Evolutionary conservation across 2,113 vertebrate genomes (phyloP).

Genomic region (Grallaria varia): DNA sequence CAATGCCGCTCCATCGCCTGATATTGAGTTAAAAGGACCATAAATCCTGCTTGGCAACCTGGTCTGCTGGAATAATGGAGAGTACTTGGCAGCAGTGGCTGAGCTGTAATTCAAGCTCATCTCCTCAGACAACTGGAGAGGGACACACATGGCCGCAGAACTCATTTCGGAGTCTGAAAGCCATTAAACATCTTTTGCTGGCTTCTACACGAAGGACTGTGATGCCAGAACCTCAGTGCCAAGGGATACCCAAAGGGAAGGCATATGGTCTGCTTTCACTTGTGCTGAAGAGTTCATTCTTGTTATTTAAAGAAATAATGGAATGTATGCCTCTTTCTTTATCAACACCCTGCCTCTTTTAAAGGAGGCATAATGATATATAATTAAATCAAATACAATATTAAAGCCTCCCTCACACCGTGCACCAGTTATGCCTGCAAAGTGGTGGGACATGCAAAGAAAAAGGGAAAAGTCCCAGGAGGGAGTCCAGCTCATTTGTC

Average conservation of each 20-base stretch:
- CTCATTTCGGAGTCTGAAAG: constrained; percentile 76
- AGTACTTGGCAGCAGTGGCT: constrained; percentile 72
- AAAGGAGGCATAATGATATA: background rate
- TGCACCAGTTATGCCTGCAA: background rate
- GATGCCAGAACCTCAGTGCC: constrained; percentile 71
- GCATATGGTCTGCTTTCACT: constrained; percentile 73
- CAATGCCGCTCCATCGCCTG: constrained; percentile 65
- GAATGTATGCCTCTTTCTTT: constrained; percentile 17
- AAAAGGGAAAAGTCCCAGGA: background rate
- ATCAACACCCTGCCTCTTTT: constrained; percentile 20
- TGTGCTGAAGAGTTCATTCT: constrained; percentile 68
- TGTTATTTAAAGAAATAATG: constrained; percentile 70
- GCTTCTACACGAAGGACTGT: constrained; percentile 52
- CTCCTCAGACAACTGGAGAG: constrained; percentile 77
- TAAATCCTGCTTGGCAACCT: constrained; percentile 74
- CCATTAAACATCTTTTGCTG: constrained; percentile 79
- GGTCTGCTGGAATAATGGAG: constrained; percentile 70
- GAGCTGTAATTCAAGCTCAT: constrained; percentile 80
- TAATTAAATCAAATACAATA: background rate
- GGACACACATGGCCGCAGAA: constrained; percentile 76
- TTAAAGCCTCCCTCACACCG: background rate
- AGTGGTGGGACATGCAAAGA: background rate
- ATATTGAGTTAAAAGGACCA: constrained; percentile 74
- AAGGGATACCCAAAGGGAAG: constrained; percentile 75
- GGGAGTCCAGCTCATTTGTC: background rate